These are phyloP conservation scores for Agrotis segetum DNA, from an alignment of 2,888 invertebrate species.

Conservation along the genomic window DNA sequence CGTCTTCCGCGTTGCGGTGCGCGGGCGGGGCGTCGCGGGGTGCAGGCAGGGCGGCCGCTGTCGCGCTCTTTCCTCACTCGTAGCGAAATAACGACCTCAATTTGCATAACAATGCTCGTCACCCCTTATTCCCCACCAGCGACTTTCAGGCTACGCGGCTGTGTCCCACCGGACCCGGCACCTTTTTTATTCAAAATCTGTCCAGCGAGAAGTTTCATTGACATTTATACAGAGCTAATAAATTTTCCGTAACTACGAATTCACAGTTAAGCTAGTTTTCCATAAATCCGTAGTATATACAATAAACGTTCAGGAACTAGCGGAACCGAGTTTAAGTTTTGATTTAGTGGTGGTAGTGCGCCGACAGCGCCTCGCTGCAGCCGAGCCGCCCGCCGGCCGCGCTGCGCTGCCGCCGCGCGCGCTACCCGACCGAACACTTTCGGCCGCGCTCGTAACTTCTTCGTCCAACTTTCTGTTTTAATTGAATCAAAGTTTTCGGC, in stretches of 20 bases:
- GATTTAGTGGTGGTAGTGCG: conserved; percentile 75
- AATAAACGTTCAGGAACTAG: conserved; percentile 59
- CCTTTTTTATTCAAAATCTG: conserved; percentile 84
- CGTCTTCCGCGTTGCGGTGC: conserved; percentile 86
- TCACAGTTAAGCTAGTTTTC: conserved; percentile 45
- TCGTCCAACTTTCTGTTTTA: conserved; percentile 88
- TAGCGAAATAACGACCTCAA: conserved; percentile 91
- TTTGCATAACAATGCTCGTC: conserved; percentile 91
- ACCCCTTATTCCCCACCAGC: conserved; percentile 89
- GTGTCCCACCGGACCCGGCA: conserved; percentile 86
- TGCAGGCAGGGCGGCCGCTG: conserved; percentile 79
- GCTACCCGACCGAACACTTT: conserved; percentile 73
- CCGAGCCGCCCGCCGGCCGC: conserved; percentile 49
- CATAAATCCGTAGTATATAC: conserved; percentile 56
- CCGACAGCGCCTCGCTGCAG: conserved; percentile 61
- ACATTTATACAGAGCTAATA: conserved; percentile 55
- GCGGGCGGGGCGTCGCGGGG: conserved; percentile 74
- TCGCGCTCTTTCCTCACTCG: conserved; percentile 90
- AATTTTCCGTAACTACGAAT: conserved; percentile 44
- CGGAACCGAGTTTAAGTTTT: conserved; percentile 70
- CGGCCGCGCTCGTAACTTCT: conserved; percentile 84
- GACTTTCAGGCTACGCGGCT: conserved; percentile 85
- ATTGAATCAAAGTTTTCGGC: conserved; percentile 91
- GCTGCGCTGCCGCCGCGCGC: conserved; percentile 62
- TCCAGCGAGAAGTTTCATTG: conserved; percentile 69